Evolutionary conservation across 2,888 invertebrate genomes (phyloP), one percentile per base, ranked within the genome.

Genomic region (Rhingia campestris): DNA sequence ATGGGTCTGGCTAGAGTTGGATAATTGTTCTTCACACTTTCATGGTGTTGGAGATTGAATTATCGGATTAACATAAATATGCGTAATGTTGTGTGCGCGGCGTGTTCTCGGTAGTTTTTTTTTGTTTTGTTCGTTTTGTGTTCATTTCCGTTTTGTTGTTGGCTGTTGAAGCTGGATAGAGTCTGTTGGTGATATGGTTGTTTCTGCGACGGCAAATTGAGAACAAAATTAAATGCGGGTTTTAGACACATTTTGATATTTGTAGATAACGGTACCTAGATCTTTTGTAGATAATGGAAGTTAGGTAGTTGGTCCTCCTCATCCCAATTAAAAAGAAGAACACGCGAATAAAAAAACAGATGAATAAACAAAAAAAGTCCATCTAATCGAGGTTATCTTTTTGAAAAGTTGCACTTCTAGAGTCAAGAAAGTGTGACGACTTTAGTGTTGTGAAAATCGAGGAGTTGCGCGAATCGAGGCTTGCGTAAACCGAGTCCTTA

Each of bases 41-140:
- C 49, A 53, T 64, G 73, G 73, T 56, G 69, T 63, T 67, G 66
- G 49, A 73, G 72, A 47, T 79, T 82, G 86, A 87, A 86, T 86
- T 87, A 87, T 87, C 82, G 87, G 87, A 87, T 87, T 87, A 86
- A 80, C 87, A 87, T 87, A 87, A 87, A 87, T 85, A 86, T 87
- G 87, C 87, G 87, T 87, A 87, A 87, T 87, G 87, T 81, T 86
- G 82, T 77, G 67, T 87, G 87, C 87, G 87, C 87, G 73, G 22
- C 22, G 22, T 22, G 22, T 37, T 32, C 61, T 58, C 61, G 9
- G 32, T 5, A 7, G 41, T 47, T 64, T 70, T 32, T 22, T 59
- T 33, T 22, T 61, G 6, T 10, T 41, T 45, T 12, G 6, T n/a
- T 30, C 10, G 47, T 9, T 30, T n/a, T 37, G 22, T 14, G 45